A percentile compares a stretch with the other conserved stretches of the same genome.
These are phyloP conservation scores for Trinectes maculatus DNA, from an alignment of 2,113 vertebrate genomes.

Conservation along the genomic window DNA sequence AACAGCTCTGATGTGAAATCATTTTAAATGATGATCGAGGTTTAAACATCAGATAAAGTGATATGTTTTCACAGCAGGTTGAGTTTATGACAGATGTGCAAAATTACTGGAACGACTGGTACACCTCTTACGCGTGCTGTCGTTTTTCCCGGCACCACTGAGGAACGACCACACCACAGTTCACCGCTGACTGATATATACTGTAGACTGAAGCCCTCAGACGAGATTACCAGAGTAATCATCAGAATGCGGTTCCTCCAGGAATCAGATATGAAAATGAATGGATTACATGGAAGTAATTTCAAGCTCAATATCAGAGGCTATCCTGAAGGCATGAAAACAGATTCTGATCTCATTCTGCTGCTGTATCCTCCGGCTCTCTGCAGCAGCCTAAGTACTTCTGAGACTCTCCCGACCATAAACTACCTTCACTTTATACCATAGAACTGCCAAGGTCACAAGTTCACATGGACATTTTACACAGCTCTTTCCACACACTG, in stretches of 20 bases:
- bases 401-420: constrained; percentile 65
- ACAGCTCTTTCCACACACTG: constrained; percentile 14
- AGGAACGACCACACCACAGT: constrained; percentile 30
- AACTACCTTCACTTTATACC: constrained; percentile 65
- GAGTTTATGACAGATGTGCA: not conserved
- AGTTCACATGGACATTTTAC: constrained; percentile 56
- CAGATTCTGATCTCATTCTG: constrained; percentile 77
- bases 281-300: constrained; percentile 80
- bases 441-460: constrained; percentile 65
- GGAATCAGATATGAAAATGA: constrained; percentile 75
- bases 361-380: constrained; percentile 67
- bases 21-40: not conserved
- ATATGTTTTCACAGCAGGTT: not conserved
- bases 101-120: no score
- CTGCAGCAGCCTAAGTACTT: constrained; percentile 60
- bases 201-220: constrained; percentile 53
- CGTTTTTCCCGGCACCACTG: constrained; percentile 7
- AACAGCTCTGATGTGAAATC: no score
- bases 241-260: constrained; percentile 65
- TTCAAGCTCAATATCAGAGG: constrained; percentile 78
- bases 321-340: constrained; percentile 71
- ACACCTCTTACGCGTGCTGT: no score
- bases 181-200: constrained; percentile 35
- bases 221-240: constrained; percentile 77
- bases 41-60: no score